A percentile compares a stretch with the other conserved stretches of the same genome.
Evolutionary conservation across 2,888 invertebrate genomes (phyloP).

Genomic region (Arge pagana): DNA sequence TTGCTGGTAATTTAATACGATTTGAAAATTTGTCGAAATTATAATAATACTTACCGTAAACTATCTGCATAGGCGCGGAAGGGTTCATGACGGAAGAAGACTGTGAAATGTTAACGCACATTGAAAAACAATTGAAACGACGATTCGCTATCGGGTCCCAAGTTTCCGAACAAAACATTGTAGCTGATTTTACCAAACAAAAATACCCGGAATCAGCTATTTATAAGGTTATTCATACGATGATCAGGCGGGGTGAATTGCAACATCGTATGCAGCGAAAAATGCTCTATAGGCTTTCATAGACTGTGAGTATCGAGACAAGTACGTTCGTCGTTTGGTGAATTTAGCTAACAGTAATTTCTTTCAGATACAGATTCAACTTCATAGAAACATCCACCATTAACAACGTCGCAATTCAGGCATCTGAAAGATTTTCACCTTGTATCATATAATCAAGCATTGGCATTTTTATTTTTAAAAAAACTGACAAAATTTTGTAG

Average conservation of each 20-base stretch:
- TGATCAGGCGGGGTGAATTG: slow-evolving; percentile 94
- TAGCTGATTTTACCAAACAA: slow-evolving; percentile 84
- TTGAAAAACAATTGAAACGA: slow-evolving; percentile 93
- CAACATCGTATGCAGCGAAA: slow-evolving; percentile 96
- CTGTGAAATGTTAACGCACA: slow-evolving; percentile 83
- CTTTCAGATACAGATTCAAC: too few species aligned
- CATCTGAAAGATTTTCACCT: too few species aligned
- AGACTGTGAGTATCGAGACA: too few species aligned
- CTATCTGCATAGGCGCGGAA: slow-evolving; percentile 76
- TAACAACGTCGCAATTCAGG: too few species aligned
- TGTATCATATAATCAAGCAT: too few species aligned
- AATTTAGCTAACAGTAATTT: too few species aligned
- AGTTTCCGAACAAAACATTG: slow-evolving; percentile 91
- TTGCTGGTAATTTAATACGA: slow-evolving; percentile 69
- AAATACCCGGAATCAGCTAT: slow-evolving; percentile 88
- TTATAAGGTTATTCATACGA: slow-evolving; percentile 88
- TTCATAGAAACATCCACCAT: too few species aligned
- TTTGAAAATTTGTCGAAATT: too few species aligned
- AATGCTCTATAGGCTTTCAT: slow-evolving; percentile 92
- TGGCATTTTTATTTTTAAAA: too few species aligned
- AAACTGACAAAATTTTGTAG: too few species aligned
- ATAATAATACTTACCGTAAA: too few species aligned
- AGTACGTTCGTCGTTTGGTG: too few species aligned
- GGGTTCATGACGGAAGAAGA: slow-evolving; percentile 96
- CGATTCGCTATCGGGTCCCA: slow-evolving; percentile 95